Evolutionary conservation across 2,888 invertebrate species (phyloP).

Genomic region (Actias luna): DNA sequence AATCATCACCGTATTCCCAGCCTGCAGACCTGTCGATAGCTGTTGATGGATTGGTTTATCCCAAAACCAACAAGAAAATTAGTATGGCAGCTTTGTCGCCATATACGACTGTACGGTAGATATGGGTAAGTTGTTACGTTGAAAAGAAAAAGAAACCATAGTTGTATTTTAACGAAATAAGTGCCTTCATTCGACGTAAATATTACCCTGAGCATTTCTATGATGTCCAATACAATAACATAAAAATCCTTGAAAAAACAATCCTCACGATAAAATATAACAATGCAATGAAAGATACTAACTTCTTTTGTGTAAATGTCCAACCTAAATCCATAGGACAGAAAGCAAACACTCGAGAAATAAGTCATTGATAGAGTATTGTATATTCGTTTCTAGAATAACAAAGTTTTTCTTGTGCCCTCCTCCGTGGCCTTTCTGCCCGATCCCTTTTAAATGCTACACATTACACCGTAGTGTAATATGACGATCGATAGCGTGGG

Average conservation of each 20-base stretch:
- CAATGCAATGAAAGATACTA: not conserved
- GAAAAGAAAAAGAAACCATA: too few species aligned
- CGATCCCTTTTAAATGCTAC: constrained; percentile 28
- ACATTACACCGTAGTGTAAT: constrained; percentile 37
- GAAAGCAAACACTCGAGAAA: constrained; percentile 45
- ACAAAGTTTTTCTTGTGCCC: constrained; percentile 52
- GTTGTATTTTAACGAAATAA: too few species aligned
- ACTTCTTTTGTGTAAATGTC: constrained; percentile 11
- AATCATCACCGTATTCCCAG: too few species aligned
- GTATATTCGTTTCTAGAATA: constrained; percentile 43
- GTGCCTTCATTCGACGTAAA: too few species aligned
- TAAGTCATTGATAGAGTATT: constrained; percentile 48
- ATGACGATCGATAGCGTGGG: not conserved
- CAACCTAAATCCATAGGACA: constrained; percentile 40
- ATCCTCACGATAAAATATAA: not conserved
- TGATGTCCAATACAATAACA: not conserved
- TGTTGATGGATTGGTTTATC: too few species aligned
- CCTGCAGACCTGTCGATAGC: too few species aligned
- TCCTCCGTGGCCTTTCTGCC: constrained; percentile 40
- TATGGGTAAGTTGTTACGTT: too few species aligned
- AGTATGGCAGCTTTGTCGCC: too few species aligned
- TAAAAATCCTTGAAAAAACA: not conserved
- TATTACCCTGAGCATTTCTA: not conserved
- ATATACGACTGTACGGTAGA: too few species aligned
- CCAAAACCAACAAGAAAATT: too few species aligned